Percentiles rank a stretch among this genome's conserved stretches.
These are phyloP conservation scores for Tetropium fuscum DNA, from an alignment of 2,888 invertebrate species.

Conservation along the genomic window DNA sequence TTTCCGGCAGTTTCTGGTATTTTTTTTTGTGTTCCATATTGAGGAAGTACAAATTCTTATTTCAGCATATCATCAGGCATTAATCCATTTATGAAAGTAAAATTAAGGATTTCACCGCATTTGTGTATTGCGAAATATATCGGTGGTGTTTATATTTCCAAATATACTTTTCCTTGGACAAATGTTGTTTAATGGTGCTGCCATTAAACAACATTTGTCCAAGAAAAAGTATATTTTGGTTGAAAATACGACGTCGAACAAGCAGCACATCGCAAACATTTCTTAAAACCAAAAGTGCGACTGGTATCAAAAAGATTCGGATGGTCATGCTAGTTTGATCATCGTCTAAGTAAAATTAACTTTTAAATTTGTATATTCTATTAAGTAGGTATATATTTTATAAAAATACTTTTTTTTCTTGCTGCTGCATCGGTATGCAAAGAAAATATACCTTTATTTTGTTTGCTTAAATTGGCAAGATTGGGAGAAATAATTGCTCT, in stretches of 20 bases:
- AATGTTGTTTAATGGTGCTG: slow-evolving; percentile 5
- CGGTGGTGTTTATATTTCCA: slow-evolving; percentile 5
- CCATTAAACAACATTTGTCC: not conserved
- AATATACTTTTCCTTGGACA: too few species aligned
- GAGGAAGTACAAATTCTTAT: not conserved
- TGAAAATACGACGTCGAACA: slow-evolving; percentile 2
- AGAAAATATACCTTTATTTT: too few species aligned
- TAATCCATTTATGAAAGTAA: slow-evolving; percentile 4
- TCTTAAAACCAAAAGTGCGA: not conserved
- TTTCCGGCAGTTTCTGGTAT: too few species aligned
- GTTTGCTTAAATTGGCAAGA: too few species aligned
- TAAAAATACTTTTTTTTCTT: too few species aligned
- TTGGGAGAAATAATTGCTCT: too few species aligned
- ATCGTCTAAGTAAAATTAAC: too few species aligned
- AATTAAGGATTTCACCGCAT: not conserved
- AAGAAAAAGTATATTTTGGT: slow-evolving; percentile 5
- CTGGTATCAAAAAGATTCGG: too few species aligned
- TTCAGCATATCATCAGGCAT: not conserved
- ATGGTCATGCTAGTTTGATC: too few species aligned
- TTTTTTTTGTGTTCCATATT: not conserved
- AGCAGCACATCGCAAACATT: not conserved
- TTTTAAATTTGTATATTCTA: too few species aligned
- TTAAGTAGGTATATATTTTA: too few species aligned
- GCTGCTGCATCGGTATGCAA: too few species aligned
- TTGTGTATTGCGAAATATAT: slow-evolving; percentile 8